Evolutionary conservation across 2,888 invertebrate genomes (phyloP).

Genomic region (Apomyelois bistriatella): DNA sequence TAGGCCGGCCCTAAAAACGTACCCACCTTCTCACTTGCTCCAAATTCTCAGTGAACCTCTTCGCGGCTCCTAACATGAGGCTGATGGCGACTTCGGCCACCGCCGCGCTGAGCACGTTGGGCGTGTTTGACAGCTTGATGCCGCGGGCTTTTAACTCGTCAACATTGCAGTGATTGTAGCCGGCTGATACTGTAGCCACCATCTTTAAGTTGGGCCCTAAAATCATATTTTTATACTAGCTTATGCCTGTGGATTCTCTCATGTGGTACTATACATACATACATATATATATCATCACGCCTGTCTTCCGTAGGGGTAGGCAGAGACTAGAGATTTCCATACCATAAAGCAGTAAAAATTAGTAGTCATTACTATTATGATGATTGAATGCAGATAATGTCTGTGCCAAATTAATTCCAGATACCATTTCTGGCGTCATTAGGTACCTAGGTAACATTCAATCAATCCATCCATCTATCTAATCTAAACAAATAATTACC

Average conservation of each 20-base stretch:
- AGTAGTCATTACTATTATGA: too few relatives aligned
- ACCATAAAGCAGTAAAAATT: too few relatives aligned
- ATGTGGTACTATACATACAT: background rate
- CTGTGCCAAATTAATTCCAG: too few relatives aligned
- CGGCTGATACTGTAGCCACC: conserved; percentile 92
- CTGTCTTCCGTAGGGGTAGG: too few relatives aligned
- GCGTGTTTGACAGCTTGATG: conserved; percentile 91
- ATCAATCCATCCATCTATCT: too few relatives aligned
- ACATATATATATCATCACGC: too few relatives aligned
- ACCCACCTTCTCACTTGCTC: conserved; percentile 81
- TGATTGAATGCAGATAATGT: too few relatives aligned
- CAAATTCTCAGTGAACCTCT: conserved; percentile 89
- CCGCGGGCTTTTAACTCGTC: conserved; percentile 85
- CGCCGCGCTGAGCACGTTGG: conserved; percentile 86
- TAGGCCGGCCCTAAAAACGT: too few relatives aligned
- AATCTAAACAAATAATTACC: too few relatives aligned
- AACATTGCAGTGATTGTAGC: conserved; percentile 91
- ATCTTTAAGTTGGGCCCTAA: conserved; percentile 86
- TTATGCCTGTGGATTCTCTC: background rate
- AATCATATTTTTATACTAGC: background rate
- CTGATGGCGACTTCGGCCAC: conserved; percentile 92
- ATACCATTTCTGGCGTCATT: too few relatives aligned
- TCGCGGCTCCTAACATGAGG: conserved; percentile 86
- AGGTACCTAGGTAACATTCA: too few relatives aligned
- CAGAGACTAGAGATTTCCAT: too few relatives aligned